Evolutionary conservation across 1,140 invertebrate species (phyloP).

Genomic region (Ridgeia piscesae): DNA sequence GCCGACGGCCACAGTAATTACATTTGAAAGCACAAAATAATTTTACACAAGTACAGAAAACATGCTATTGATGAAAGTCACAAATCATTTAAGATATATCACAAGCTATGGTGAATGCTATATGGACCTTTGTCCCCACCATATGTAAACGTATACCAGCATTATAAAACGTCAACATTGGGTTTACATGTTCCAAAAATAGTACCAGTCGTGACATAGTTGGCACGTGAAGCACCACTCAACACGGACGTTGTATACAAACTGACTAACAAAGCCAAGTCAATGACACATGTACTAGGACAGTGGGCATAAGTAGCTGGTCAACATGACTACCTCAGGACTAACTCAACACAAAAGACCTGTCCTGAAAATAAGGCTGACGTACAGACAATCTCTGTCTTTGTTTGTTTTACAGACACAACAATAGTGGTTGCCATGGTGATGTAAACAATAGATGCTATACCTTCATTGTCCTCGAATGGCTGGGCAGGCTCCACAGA

Average conservation of each 20-base stretch:
- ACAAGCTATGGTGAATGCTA: too few relatives aligned
- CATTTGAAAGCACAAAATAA: too few relatives aligned
- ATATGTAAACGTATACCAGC: too few relatives aligned
- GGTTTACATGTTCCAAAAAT: background rate
- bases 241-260: background rate
- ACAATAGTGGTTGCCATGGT: background rate
- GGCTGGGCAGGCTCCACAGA: background rate
- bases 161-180: background rate
- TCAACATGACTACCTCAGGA: background rate
- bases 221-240: background rate
- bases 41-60: too few relatives aligned
- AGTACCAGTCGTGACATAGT: background rate
- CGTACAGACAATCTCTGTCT: background rate
- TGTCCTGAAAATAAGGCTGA: background rate
- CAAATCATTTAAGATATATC: too few relatives aligned
- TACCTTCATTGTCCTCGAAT: background rate
- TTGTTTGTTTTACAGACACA: background rate
- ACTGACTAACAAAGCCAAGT: background rate
- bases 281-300: background rate
- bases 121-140: too few relatives aligned
- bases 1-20: too few relatives aligned
- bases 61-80: too few relatives aligned
- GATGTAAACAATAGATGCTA: background rate
- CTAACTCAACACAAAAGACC: too few relatives aligned
- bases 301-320: background rate